Evolutionary conservation across 2,113 vertebrate genomes (phyloP), one percentile per base, ranked within the genome.

Genomic region (Neodon shergylaensis): DNA sequence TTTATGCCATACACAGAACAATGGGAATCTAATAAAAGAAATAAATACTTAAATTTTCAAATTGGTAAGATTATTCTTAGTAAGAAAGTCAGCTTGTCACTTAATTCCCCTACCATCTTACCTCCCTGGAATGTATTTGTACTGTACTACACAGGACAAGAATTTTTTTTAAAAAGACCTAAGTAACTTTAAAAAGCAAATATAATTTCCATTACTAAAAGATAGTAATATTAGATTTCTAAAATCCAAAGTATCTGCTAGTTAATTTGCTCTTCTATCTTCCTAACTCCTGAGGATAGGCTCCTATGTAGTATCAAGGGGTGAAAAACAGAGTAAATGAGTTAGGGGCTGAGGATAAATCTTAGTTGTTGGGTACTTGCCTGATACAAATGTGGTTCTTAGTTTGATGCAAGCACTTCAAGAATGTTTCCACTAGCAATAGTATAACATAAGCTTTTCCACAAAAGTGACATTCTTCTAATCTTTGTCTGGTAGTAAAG

Each of bases 121-220:
- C 2, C 4, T 88, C 44, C 61, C 54, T 70, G 24, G 16, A 88
- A 52, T 77, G 3, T 39, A 52, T 49, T 92, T 88, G 3, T 19
- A 66, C 31, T 94, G 84, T 31, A 88, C 7, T 1, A 78, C 70
- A 4, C 28, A 78, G 21, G 3, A 61, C 13, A 94, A 89, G 31
- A 76, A 63, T 84, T 65, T 54, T 54, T 54, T 54, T 54, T 14
- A 17, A 58, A 58, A 58, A 21, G 92, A 93, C 0, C 3, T 70
- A 76, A 70, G 68, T 92, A 82, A 88, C 63, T 97, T 86, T 70
- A 0, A 90, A 85, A 85, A 83, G 7, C 42, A 81, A 44, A 83
- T 33, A 26, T 58, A 4, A 58, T 76, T 84, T 36, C 7, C 19
- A 73, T 63, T 73, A 78, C 36, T 87, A 66, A 65, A 92, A 89